Conservation (phyloP, 2,797 vertebrate species). For the Eulemur mongoz region DNA sequence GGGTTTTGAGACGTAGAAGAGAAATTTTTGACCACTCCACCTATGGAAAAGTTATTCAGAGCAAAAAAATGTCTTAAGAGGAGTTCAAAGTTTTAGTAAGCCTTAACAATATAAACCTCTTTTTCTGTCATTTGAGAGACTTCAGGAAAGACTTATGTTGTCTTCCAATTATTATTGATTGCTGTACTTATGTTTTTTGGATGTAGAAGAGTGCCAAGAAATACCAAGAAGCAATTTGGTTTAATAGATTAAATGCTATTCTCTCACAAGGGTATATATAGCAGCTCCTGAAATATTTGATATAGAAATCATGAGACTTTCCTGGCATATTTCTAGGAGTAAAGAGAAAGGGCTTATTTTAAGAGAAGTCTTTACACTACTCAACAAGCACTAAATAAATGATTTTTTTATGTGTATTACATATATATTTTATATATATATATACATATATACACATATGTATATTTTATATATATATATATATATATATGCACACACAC, state of each 20-base stretch:
- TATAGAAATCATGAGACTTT: not conserved
- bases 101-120: not conserved
- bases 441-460: too few species aligned
- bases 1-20: not conserved
- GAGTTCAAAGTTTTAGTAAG: not conserved
- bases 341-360: too few species aligned
- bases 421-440: too few species aligned
- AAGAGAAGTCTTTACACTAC: too few species aligned
- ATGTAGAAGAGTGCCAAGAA: not conserved
- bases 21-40: not conserved
- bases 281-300: not conserved
- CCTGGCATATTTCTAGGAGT: not conserved
- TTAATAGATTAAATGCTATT: not conserved
- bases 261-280: not conserved
- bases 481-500: too few species aligned
- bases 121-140: not conserved
- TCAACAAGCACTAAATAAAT: too few species aligned
- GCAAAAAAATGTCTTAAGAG: not conserved
- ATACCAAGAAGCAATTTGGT: not conserved
- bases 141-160: not conserved
- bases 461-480: too few species aligned
- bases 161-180: not conserved
- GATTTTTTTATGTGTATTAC: too few species aligned
- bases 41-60: not conserved
- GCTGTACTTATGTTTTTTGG: not conserved